phyloP scores from a whole-genome alignment of 2,888 invertebrate genomes.

The Spialia ferax region DNA sequence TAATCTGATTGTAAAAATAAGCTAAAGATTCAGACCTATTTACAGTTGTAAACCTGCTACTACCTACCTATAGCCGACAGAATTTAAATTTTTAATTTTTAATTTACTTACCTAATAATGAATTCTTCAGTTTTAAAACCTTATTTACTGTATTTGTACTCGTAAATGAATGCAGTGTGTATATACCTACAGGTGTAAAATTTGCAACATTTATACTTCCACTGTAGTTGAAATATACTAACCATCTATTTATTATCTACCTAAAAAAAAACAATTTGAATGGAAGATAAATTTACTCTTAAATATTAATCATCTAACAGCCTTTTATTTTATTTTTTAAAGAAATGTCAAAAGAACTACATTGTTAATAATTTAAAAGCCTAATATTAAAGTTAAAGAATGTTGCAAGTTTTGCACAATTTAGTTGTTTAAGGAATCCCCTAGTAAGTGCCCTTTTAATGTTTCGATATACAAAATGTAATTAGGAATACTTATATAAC shows the following conservation, averaged over 20 bases:
- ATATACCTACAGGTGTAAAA: slow-evolving; percentile 15
- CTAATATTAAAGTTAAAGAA: slow-evolving; percentile 17
- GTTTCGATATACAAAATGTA: slow-evolving; percentile 44
- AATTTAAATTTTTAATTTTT: slow-evolving; percentile 3
- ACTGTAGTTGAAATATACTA: no score
- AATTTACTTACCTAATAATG: slow-evolving; percentile 6
- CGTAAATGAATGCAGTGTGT: slow-evolving; percentile 10
- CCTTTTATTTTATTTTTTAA: no score
- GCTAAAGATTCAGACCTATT: no score
- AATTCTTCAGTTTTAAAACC: background rate
- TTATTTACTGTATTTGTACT: background rate
- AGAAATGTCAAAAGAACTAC: no score
- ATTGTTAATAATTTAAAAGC: background rate
- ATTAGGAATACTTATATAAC: slow-evolving; percentile 35
- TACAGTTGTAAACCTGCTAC: no score
- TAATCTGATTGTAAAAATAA: background rate
- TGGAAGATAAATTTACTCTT: no score
- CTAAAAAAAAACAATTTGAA: no score
- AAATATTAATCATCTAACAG: no score
- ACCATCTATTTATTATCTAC: no score
- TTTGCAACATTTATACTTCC: slow-evolving; percentile 33
- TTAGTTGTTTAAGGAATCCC: slow-evolving; percentile 49
- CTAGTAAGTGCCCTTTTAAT: slow-evolving; percentile 80
- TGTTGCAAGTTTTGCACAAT: slow-evolving; percentile 45
- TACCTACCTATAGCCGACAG: no score